These are phyloP conservation scores for Emydura subglobosa DNA, from an alignment of 2,113 vertebrate species.

Conservation along the genomic window DNA sequence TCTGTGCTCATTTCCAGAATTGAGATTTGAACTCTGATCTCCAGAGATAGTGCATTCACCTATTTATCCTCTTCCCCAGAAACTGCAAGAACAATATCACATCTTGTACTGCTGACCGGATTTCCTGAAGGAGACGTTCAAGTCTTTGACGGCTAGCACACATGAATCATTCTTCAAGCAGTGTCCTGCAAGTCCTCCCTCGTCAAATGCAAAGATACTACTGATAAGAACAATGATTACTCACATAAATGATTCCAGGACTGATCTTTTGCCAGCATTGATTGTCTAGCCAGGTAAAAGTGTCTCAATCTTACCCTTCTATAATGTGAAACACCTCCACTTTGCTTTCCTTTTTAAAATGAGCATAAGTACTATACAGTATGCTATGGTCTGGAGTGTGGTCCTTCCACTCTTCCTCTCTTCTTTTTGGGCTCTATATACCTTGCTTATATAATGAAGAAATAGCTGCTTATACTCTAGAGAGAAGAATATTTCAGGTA, in stretches of 20 bases:
- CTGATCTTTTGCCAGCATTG: neutral
- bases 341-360: neutral
- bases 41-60: constrained; percentile 24
- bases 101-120: neutral
- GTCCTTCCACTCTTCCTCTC: fast-evolving
- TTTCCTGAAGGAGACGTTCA: neutral
- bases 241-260: neutral
- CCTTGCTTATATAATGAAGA: neutral
- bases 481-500: neutral
- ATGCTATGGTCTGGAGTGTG: neutral
- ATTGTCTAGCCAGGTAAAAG: neutral
- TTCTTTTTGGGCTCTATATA: neutral
- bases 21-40: neutral
- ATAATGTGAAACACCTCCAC: neutral
- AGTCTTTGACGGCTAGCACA: neutral
- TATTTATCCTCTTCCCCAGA: neutral
- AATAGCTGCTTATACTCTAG: neutral
- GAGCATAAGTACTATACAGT: neutral
- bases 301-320: neutral
- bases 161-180: neutral
- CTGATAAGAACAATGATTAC: neutral
- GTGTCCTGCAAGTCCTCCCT: neutral
- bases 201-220: neutral
- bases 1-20: constrained; percentile 35
- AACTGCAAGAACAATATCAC: neutral